phyloP scores from a whole-genome alignment of 2,797 vertebrate genomes.

The Pitangus sulphuratus region DNA sequence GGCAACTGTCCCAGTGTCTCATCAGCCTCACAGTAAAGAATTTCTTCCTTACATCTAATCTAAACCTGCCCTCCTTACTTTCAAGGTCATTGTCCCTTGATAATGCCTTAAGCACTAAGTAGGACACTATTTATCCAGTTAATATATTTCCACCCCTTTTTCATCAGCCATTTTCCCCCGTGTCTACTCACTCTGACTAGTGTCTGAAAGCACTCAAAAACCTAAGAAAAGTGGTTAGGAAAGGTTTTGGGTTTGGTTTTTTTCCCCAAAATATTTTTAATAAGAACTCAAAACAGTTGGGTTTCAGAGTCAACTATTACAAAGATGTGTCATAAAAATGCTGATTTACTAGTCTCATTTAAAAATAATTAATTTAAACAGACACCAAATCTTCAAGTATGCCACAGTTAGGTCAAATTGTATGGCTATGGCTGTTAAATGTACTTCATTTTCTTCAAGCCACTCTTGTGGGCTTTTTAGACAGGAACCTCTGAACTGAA shows the following conservation, averaged over 20 bases:
- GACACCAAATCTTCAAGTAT: not conserved
- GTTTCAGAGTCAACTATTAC: not conserved
- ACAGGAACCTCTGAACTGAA: not conserved
- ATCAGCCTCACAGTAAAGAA: not conserved
- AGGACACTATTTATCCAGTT: not conserved
- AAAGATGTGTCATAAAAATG: not conserved
- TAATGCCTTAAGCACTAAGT: not conserved
- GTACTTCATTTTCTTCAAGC: not conserved
- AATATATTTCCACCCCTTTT: not conserved
- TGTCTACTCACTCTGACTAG: not conserved
- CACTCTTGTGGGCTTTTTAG: not conserved
- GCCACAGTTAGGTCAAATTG: not conserved
- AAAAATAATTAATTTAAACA: not conserved
- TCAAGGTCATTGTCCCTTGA: not conserved
- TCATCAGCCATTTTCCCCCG: not conserved
- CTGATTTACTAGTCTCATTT: not conserved
- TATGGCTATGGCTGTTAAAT: not conserved
- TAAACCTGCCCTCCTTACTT: not conserved
- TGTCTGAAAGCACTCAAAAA: not conserved
- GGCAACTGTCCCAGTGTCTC: not conserved
- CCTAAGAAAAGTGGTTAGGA: not conserved
- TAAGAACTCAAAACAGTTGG: not conserved
- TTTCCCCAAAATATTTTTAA: not conserved
- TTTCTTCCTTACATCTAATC: not conserved
- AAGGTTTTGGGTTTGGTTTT: not conserved